phyloP scores from a whole-genome alignment of 2,113 vertebrate species.

The Pogona vitticeps region DNA sequence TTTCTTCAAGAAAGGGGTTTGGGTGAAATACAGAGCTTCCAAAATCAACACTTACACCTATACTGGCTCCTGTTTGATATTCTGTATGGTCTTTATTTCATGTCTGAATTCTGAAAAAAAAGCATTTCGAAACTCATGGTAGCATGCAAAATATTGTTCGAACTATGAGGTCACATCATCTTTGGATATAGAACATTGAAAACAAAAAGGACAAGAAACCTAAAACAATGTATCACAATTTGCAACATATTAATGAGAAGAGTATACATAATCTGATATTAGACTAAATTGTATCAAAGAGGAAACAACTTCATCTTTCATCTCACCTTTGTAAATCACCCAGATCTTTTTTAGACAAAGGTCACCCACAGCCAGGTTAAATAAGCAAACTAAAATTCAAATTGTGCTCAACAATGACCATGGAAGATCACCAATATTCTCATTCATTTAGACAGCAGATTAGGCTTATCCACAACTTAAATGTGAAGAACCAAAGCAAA shows the following conservation, averaged over 20 bases:
- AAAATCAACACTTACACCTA: constrained; percentile 13
- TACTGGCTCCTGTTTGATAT: constrained; percentile 34
- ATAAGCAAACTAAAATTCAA: background rate
- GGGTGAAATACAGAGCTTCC: constrained; percentile 29
- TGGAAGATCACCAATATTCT: constrained; percentile 22
- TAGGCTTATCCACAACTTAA: background rate
- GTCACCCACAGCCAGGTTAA: constrained; percentile 9
- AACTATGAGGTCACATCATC: constrained; percentile 1
- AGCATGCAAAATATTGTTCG: constrained; percentile 12
- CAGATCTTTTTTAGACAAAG: background rate
- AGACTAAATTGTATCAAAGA: background rate
- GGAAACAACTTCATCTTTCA: background rate
- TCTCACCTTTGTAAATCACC: background rate
- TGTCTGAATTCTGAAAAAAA: constrained; percentile 24
- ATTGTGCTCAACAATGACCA: constrained; percentile 1
- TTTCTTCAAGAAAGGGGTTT: background rate
- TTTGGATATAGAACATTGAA: constrained; percentile 13
- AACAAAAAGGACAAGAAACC: constrained; percentile 46
- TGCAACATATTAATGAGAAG: background rate
- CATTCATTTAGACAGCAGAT: background rate
- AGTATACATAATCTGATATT: background rate
- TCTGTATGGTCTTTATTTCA: constrained; percentile 31
- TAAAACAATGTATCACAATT: constrained; percentile 7
- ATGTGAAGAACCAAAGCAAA: constrained; percentile 1
- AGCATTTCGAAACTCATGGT: background rate